A percentile compares a stretch with the other conserved stretches of the same genome.
Evolutionary conservation across 2,797 vertebrate species (phyloP).

Genomic region (Ficedula albicollis): DNA sequence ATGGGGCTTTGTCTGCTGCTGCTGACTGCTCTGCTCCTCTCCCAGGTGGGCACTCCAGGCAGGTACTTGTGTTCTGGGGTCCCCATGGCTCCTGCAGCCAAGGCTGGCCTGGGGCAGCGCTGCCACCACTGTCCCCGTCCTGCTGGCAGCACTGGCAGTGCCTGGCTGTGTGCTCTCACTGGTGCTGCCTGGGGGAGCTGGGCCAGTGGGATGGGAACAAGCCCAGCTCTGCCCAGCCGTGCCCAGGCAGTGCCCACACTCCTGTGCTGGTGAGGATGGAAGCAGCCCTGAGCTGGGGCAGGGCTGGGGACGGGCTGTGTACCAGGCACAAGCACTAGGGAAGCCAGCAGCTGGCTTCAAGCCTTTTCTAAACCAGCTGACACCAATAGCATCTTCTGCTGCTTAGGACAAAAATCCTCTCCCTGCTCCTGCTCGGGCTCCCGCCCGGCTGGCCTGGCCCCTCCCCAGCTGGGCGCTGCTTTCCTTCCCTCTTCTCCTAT

Average conservation of each 20-base stretch:
- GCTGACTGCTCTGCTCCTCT: neutral
- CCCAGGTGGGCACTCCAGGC: accelerated
- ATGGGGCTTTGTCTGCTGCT: accelerated
- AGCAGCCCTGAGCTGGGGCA: accelerated
- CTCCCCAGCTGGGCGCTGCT: neutral
- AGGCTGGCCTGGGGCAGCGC: neutral
- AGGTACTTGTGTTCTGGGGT: accelerated
- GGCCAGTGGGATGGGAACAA: accelerated
- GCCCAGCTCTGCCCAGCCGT: neutral
- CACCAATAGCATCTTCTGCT: neutral
- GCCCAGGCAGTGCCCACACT: neutral
- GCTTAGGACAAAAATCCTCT: neutral
- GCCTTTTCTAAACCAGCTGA: neutral
- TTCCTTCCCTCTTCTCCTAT: neutral
- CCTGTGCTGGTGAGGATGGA: accelerated
- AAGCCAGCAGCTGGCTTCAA: neutral
- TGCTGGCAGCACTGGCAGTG: accelerated
- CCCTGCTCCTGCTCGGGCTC: neutral
- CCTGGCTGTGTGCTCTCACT: accelerated
- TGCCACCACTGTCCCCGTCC: neutral
- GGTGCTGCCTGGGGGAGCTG: neutral
- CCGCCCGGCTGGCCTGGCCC: neutral
- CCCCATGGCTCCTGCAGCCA: accelerated
- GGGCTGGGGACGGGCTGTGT: accelerated
- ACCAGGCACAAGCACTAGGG: neutral